Base-by-base conservation (phyloP, 2,888 invertebrate species). In the Chirona hameri region DNA sequence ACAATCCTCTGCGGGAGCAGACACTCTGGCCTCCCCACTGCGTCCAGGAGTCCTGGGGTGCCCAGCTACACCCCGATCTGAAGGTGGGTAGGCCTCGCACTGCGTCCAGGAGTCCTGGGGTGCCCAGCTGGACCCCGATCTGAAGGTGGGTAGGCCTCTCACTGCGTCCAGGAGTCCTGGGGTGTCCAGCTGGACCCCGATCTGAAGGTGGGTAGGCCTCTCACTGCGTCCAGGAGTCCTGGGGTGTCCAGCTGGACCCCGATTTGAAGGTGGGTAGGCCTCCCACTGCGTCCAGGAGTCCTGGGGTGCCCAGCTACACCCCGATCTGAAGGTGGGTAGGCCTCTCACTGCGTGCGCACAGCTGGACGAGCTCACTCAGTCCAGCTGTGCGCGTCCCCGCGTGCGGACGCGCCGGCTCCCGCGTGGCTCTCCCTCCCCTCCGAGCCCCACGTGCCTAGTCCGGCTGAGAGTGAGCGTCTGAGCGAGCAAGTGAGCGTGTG, bases 1-100 rank as follows among this genome's bases (percentile, higher is more conserved):
- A 93, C 83, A 93, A 94, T 14, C 94, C 95, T 18, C 91, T 93
- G 52, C 93, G 94, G 90, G 93, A 93, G 86, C 98, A 98, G 89
- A 92, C 94, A 27, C 90, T 99, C 80, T 99, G 98, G 97, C 99
- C 98, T 18, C 91, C 94, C 10, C 55, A 10, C n/a, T 7, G 24
- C 24, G 24, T 60, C 10, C 60, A 60, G 60, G 69, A 29, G 14
- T 14, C 4, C 29, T 12, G 29, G 27, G 69, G 29, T 18, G 69
- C 55, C 55, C 55, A 55, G 55, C 55, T 55, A 12, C 55, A 55
- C 55, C 15, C 14, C 55, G 55, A 55, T 18, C 14, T 55, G 14
- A 55, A 55, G 55, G 55, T 55, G 55, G 18, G 18, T 18, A 18
- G 55, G 55, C 10, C 39, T 39, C 39, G 4, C 55, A 10, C n/a